Evolutionary conservation across 2,888 invertebrate species (phyloP).

Genomic region (Steinernema hermaphroditum): DNA sequence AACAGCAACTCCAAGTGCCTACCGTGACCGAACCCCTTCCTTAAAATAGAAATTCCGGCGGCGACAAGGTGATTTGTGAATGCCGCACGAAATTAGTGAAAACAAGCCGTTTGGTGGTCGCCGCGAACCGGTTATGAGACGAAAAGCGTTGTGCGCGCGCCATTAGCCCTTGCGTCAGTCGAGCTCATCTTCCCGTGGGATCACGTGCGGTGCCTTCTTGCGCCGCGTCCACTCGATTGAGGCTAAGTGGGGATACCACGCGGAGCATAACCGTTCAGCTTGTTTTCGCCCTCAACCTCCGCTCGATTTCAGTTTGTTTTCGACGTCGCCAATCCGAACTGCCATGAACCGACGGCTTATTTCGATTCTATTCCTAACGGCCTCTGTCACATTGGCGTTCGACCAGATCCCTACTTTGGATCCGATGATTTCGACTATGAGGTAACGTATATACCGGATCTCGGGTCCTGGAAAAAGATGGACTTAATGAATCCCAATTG

Average conservation of each 20-base stretch:
- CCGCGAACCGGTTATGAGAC: slow-evolving; percentile 9
- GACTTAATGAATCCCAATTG: background rate
- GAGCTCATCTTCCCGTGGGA: slow-evolving; percentile 13
- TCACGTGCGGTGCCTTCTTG: slow-evolving; percentile 1
- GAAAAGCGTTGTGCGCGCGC: background rate
- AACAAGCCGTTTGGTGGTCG: slow-evolving; percentile 23
- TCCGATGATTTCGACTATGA: slow-evolving; percentile 55
- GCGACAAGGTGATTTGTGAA: too few relatives aligned
- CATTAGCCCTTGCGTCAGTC: slow-evolving; percentile 27
- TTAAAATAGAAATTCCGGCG: too few relatives aligned
- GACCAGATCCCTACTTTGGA: slow-evolving; percentile 49
- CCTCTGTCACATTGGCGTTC: slow-evolving; percentile 23
- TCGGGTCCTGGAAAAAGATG: background rate
- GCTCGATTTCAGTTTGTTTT: background rate
- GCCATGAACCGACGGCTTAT: background rate
- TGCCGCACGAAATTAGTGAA: slow-evolving; percentile 30
- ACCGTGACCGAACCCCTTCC: background rate
- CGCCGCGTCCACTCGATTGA: background rate
- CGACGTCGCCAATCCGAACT: background rate
- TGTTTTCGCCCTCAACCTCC: background rate
- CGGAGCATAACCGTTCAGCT: background rate
- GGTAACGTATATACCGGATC: too few relatives aligned
- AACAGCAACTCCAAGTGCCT: background rate
- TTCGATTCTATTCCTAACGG: background rate
- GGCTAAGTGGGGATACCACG: slow-evolving; percentile 15